Percentiles rank a stretch among this genome's conserved stretches.
Conservation (phyloP, 1,140 invertebrate genomes). For the Marisa cornuarietis region DNA sequence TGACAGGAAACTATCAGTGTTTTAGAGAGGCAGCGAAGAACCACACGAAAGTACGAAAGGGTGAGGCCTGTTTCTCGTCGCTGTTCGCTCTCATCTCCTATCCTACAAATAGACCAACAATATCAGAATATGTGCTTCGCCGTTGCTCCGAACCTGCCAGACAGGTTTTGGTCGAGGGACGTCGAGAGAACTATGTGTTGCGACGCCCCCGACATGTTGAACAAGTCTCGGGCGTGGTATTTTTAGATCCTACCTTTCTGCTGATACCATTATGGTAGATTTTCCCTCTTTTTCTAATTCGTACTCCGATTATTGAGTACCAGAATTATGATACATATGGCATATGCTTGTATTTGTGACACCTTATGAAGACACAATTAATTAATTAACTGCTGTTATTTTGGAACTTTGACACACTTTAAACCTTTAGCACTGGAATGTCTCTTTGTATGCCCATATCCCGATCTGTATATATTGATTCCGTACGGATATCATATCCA, state of each 20-base stretch:
- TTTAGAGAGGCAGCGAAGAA: not conserved
- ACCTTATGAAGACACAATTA: no score
- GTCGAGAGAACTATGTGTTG: not conserved
- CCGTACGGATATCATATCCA: no score
- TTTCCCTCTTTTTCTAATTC: no score
- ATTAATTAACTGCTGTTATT: no score
- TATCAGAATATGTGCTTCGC: constrained; percentile 15
- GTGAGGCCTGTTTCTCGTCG: constrained; percentile 19
- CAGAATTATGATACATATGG: no score
- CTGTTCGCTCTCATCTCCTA: constrained; percentile 9
- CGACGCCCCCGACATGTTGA: not conserved
- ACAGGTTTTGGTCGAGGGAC: constrained; percentile 21
- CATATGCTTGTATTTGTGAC: no score
- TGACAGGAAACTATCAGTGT: not conserved
- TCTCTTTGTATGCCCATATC: no score
- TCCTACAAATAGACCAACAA: constrained; percentile 29
- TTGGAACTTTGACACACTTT: no score
- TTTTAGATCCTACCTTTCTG: not conserved
- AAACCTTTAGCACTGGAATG: no score
- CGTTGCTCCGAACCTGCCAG: constrained; percentile 19
- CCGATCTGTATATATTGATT: no score
- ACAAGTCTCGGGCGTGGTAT: not conserved
- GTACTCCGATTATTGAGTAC: no score
- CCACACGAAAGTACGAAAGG: constrained; percentile 12
- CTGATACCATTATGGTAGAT: no score